These are phyloP conservation scores for Apis florea DNA, from an alignment of 1,140 invertebrate species.

Conservation along the genomic window DNA sequence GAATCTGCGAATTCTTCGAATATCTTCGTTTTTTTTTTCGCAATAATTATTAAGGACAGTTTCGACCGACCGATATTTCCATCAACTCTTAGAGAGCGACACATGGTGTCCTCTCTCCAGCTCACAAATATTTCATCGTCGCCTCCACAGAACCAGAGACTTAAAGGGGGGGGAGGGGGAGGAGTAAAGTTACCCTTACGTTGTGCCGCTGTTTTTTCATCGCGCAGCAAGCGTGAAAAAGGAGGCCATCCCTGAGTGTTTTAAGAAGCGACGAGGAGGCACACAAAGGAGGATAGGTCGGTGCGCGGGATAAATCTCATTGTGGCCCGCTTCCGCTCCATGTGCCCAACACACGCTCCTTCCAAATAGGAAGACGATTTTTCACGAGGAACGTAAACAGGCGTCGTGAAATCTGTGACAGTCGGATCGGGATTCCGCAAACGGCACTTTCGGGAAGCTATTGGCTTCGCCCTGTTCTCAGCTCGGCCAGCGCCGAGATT, in stretches of 20 bases:
- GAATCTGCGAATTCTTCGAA: too few species aligned
- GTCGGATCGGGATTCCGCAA: conserved; percentile 18
- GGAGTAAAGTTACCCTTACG: background rate
- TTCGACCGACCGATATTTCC: background rate
- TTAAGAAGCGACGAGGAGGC: background rate
- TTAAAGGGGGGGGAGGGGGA: too few species aligned
- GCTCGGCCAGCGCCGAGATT: conserved; percentile 22
- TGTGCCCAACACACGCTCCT: conserved; percentile 44
- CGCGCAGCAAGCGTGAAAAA: background rate
- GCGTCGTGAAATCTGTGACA: conserved; percentile 11
- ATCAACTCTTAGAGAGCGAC: background rate
- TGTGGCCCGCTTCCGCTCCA: conserved; percentile 44
- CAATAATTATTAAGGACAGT: too few species aligned
- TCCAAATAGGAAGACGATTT: conserved; percentile 48
- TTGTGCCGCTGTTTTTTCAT: conserved; percentile 9
- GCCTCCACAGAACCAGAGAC: too few species aligned
- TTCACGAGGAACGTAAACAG: conserved; percentile 48
- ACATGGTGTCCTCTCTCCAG: background rate
- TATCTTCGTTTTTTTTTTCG: too few species aligned
- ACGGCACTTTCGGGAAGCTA: conserved; percentile 9
- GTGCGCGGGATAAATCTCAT: conserved; percentile 4
- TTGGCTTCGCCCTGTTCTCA: background rate
- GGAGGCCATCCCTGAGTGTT: background rate
- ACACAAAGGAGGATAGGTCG: background rate
- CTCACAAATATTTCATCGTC: conserved; percentile 23